phyloP scores from a whole-genome alignment of 2,888 invertebrate genomes.

The Stramonita haemastoma region DNA sequence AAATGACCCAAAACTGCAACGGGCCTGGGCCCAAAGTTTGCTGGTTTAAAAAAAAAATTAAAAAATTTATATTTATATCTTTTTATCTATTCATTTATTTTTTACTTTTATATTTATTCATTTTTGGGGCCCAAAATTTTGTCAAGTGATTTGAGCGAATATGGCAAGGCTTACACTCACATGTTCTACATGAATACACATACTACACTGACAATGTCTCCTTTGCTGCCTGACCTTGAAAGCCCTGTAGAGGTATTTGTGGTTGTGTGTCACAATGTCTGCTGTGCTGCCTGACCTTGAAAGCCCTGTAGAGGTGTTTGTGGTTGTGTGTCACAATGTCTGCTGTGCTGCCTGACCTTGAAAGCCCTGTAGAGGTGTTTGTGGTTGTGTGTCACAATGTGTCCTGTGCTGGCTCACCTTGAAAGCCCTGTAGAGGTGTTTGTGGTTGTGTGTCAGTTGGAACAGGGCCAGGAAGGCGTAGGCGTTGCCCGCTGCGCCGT shows the following conservation, averaged over 20 bases:
- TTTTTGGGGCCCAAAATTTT: too few species aligned
- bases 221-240: constrained; percentile 73
- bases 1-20: too few species aligned
- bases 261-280: constrained; percentile 87
- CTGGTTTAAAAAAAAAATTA: too few species aligned
- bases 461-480: constrained; percentile 89
- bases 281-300: constrained; percentile 77
- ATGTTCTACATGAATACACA: too few species aligned
- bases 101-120: too few species aligned
- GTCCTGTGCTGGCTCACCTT: constrained; percentile 74
- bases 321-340: constrained; percentile 87
- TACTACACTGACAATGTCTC: too few species aligned
- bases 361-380: constrained; percentile 86
- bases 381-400: constrained; percentile 79
- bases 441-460: constrained; percentile 86
- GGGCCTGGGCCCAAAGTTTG: too few species aligned
- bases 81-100: too few species aligned
- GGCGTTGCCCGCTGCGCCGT: constrained; percentile 92
- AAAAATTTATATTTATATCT: too few species aligned
- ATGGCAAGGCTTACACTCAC: too few species aligned
- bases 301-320: constrained; percentile 86
- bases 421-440: constrained; percentile 85
- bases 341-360: constrained; percentile 73
- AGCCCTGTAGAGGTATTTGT: constrained; percentile 86
- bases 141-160: too few species aligned